Base-by-base conservation (phyloP, 2,797 vertebrate species). In the Cryptoprocta ferox region DNA sequence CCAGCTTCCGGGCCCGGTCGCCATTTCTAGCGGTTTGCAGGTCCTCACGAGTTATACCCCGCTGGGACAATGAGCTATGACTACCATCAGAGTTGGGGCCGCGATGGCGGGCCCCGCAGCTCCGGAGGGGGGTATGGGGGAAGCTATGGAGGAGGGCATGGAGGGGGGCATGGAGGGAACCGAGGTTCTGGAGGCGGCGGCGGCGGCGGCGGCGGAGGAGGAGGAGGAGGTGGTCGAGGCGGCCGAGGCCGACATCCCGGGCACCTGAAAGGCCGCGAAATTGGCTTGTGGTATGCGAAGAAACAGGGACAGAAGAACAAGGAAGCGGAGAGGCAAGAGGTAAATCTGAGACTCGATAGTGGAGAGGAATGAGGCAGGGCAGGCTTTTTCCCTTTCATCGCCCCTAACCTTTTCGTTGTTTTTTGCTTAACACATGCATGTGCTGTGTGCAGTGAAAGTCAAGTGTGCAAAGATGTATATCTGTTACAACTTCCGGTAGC, bases 261-360 rank as follows among this genome's bases (percentile, higher is more conserved):
- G 0, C 99, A 99, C 96, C 99, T 99, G 94, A 99, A 99, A 97
- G 99, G 99, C 91, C 99, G 99, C 35, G 99, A 99, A 16, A 99
- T 99, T 30, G 99, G 99, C 39, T 30, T 99, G 98, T 99, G 99
- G 99, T 99, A 99, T 98, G 99, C 99, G 2, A 98, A 98, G 96
- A 99, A 99, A 96, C 99, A 99, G 93, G 99, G 99, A 89, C 99
- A 98, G 96, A 99, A 97, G 98, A 99, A 90, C 99, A 99, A 98
- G 98, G 99, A 98, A 90, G 99, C 94, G 91, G 99, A 98, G 98
- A 98, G 97, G 99, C 99, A 98, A 98, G 99, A 99, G 98, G 99
- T 99, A 97, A 76, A 79, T 9, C 71, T 12, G 50, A 73, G 71
- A 21, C 39, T 11, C 7, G 19, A 1, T 5, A 5, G 37, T 13